Base-by-base conservation (phyloP, 1,140 invertebrate genomes). In the Homarus americanus region DNA sequence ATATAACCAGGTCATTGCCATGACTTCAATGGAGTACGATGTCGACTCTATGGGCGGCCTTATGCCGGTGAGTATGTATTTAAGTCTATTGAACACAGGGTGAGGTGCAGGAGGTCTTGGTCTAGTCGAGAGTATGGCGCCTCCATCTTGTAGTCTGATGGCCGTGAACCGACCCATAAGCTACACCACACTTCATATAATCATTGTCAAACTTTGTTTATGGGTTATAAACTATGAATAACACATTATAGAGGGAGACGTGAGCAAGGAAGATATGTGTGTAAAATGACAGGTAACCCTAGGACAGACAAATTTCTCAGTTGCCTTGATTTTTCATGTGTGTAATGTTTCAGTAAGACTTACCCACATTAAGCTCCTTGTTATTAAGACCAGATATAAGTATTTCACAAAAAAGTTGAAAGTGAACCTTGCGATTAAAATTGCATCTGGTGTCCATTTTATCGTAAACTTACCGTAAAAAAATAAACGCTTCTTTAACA, bases 21-120 rank as follows among this genome's bases (percentile, higher is more conserved):
- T 90, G 88, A 83, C 88, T 34, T 90, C 88, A n/a, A 76, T 90
- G 88, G 88, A 90, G n/a, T 90, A 90, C 82, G 88, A 90, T 66
- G 88, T 90, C 49, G 88, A 90, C 15, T 78, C 88, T 72, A 90
- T 90, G 88, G 73, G 88, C 66, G 88, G 88, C 53, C 80, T 90
- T 17, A 90, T 90, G 88, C 88, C 88, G 88, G 88, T 90, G 53
- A 90, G 88, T 90, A 36, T 20, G 38, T 32, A n/a, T 76, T 66
- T 69, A 78, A 58, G 32, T 32, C 40, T 49, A 28, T 15, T 36
- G 79, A 38, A 63, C 36, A 32, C 9, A 41, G 36, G 17, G 49
- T 38, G n/a, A 82, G 63, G 72, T 15, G 44, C 34, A 20, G 80
- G 28, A 17, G 69, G 73, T 40, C 53, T 34, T 38, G 72, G 88